Percentiles rank a stretch among this genome's conserved stretches.
Conservation (phyloP, 1,140 invertebrate species). For the Bombus sylvicola region DNA sequence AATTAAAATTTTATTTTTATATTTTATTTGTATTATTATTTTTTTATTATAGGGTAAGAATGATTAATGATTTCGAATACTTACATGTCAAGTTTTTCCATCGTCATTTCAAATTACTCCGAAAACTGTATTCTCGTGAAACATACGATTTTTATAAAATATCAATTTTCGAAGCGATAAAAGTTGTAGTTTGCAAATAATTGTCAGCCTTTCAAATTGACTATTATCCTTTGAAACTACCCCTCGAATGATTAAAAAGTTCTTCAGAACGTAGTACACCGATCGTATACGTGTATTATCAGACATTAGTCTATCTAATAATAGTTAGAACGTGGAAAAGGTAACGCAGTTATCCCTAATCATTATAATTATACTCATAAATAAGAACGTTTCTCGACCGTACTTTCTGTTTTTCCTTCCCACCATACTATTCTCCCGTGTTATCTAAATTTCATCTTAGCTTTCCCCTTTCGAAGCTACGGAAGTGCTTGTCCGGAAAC, state of each 20-base stretch:
- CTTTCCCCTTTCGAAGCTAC: constrained; percentile 2
- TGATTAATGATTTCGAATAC: background rate
- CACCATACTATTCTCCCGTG: background rate
- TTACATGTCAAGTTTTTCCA: background rate
- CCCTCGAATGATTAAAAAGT: background rate
- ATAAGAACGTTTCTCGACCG: constrained; percentile 1
- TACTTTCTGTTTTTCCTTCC: constrained; percentile 14
- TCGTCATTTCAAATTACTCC: background rate
- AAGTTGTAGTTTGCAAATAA: background rate
- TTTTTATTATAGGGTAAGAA: no score
- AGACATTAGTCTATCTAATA: background rate
- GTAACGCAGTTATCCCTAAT: constrained; percentile 17
- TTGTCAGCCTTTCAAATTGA: background rate
- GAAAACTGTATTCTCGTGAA: background rate
- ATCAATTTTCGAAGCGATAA: background rate
- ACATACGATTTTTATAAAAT: background rate
- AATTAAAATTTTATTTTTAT: no score
- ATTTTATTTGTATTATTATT: no score
- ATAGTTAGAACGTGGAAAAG: background rate
- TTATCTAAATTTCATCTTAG: constrained; percentile 32
- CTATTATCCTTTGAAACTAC: background rate
- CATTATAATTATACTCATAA: constrained; percentile 28
- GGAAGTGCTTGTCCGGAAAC: constrained; percentile 4
- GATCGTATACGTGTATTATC: background rate
- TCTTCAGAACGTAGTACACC: background rate